Evolutionary conservation across 2,113 vertebrate species (phyloP).

Genomic region (Oreochromis aureus): DNA sequence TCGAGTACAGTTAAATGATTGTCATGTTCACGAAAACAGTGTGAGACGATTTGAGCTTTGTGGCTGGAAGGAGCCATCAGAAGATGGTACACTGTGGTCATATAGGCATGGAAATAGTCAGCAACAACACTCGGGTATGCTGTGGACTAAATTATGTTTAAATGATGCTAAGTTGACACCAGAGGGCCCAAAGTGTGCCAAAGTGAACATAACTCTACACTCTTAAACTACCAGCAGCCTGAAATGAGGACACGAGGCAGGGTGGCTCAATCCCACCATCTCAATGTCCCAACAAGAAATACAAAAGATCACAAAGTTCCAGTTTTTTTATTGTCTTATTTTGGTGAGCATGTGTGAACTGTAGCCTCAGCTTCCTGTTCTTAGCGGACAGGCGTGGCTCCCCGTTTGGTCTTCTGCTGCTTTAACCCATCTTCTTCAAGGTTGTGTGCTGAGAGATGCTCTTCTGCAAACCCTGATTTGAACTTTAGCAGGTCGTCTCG

Average conservation of each 20-base stretch:
- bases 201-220: not conserved
- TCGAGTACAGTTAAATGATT: not conserved
- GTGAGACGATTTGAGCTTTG: not conserved
- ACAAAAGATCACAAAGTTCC: not conserved
- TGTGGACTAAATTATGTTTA: not conserved
- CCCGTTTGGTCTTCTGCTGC: not conserved
- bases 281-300: not conserved
- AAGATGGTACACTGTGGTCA: not conserved
- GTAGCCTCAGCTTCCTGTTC: not conserved
- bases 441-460: not conserved
- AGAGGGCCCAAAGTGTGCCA: not conserved
- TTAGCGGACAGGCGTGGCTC: not conserved
- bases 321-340: not conserved
- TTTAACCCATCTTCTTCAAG: not conserved
- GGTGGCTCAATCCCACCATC: not conserved
- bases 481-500: too few relatives aligned
- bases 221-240: not conserved
- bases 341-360: not conserved
- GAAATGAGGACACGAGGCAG: not conserved
- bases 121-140: not conserved
- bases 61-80: not conserved
- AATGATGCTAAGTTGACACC: not conserved
- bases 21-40: not conserved
- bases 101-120: not conserved
- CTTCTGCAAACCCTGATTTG: not conserved